Evolutionary conservation across 2,113 vertebrate species (phyloP).

Genomic region (Cochlearius cochlearius): DNA sequence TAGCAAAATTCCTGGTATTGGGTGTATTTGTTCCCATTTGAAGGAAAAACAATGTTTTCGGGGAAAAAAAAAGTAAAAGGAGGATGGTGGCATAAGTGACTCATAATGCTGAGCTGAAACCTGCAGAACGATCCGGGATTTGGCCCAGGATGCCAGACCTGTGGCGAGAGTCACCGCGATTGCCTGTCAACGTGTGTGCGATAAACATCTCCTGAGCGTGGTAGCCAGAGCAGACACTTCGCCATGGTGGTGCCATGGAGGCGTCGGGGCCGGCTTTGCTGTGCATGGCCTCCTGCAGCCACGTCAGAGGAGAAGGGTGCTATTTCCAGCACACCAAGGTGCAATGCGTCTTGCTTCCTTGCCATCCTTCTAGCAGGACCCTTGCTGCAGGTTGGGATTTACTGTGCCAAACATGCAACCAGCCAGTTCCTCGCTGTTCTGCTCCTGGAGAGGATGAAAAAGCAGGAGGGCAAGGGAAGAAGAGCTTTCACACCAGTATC

Average conservation of each 20-base stretch:
- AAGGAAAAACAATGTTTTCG: slow-evolving; percentile 22
- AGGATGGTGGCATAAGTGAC: not conserved
- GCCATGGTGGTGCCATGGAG: not conserved
- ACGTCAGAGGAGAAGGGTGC: not conserved
- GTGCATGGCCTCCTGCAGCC: not conserved
- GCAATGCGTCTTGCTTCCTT: not conserved
- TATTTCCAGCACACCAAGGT: not conserved
- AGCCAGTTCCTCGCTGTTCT: not conserved
- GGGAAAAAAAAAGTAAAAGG: not conserved
- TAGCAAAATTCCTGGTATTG: slow-evolving; percentile 46
- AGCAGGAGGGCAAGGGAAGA: not conserved
- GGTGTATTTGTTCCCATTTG: slow-evolving; percentile 28
- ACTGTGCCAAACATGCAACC: not conserved
- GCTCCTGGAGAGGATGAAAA: not conserved
- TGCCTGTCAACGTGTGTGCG: not conserved
- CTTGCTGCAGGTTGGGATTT: not conserved
- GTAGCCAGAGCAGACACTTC: not conserved
- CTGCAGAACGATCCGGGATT: not conserved
- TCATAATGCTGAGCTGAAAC: not conserved
- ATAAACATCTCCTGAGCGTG: not conserved
- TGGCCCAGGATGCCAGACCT: not conserved
- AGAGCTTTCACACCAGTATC: not conserved
- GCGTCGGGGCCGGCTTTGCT: fast-evolving
- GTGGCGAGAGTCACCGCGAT: fast-evolving
- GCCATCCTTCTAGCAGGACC: not conserved